Evolutionary conservation across 2,797 vertebrate genomes (phyloP).

Genomic region (Bufotes viridis): DNA sequence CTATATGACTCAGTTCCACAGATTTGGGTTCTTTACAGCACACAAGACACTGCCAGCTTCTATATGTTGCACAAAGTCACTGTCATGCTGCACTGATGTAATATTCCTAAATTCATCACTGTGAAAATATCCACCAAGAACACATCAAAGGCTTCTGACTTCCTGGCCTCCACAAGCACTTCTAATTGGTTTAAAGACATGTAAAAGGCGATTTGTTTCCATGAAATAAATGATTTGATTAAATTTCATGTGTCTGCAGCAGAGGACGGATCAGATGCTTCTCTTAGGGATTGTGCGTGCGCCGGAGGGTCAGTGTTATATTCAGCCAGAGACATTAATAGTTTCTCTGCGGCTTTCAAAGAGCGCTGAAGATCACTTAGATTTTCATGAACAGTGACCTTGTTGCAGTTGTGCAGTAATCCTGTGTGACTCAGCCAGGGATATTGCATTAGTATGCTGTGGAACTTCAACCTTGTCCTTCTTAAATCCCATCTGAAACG

Average conservation of each 20-base stretch:
- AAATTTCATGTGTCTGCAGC: conserved; percentile 57
- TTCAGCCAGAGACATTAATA: conserved; percentile 61
- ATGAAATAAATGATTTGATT: conserved; percentile 62
- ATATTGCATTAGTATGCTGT: conserved; percentile 61
- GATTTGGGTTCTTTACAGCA: conserved; percentile 14
- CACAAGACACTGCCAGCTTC: background rate
- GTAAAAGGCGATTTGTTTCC: conserved; percentile 60
- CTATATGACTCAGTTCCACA: background rate
- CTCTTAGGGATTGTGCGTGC: conserved; percentile 52
- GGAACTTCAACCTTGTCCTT: conserved; percentile 54
- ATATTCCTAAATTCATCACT: conserved; percentile 25
- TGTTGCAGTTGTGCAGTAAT: conserved; percentile 60
- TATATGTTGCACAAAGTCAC: conserved; percentile 32
- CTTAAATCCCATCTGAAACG: conserved; percentile 53
- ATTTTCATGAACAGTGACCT: conserved; percentile 62
- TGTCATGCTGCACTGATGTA: conserved; percentile 30
- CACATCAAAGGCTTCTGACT: conserved; percentile 58
- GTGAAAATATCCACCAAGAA: conserved; percentile 39
- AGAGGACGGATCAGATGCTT: conserved; percentile 57
- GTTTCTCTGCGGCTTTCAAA: conserved; percentile 61
- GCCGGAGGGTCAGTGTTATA: conserved; percentile 60
- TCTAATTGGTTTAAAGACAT: conserved; percentile 63
- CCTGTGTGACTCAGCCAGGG: conserved; percentile 54
- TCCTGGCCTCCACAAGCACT: conserved; percentile 45
- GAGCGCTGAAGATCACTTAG: conserved; percentile 56